These are phyloP conservation scores for Todus mexicanus DNA, from an alignment of 2,797 vertebrate genomes.

Conservation along the genomic window DNA sequence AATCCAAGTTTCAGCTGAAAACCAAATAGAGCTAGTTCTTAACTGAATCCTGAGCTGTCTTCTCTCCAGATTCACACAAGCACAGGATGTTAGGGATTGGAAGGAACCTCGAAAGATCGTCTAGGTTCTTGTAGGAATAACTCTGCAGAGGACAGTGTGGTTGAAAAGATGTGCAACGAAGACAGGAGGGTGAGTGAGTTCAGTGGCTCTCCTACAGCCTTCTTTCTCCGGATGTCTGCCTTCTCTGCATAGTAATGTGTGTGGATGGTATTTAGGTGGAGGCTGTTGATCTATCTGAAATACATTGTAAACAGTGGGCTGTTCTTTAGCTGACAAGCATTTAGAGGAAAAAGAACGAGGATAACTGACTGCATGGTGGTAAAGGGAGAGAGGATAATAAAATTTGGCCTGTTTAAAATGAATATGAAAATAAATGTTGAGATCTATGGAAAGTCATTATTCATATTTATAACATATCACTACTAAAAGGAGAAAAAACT, in stretches of 20 bases:
- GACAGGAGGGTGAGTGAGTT: not conserved
- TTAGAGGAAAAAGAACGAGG: not conserved
- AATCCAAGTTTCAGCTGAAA: not conserved
- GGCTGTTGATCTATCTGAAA: not conserved
- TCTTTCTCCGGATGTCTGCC: not conserved
- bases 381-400: not conserved
- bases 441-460: not conserved
- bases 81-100: no score
- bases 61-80: not conserved
- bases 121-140: not conserved
- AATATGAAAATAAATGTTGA: not conserved
- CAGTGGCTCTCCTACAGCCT: not conserved
- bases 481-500: not conserved
- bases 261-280: not conserved
- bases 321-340: not conserved
- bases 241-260: not conserved
- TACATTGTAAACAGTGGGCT: not conserved
- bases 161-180: not conserved
- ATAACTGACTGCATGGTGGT: not conserved
- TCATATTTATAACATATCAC: not conserved
- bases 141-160: not conserved
- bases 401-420: not conserved
- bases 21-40: not conserved
- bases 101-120: no score
- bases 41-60: not conserved